phyloP scores from a whole-genome alignment of 2,797 vertebrate species.

The Notamacropus eugenii region DNA sequence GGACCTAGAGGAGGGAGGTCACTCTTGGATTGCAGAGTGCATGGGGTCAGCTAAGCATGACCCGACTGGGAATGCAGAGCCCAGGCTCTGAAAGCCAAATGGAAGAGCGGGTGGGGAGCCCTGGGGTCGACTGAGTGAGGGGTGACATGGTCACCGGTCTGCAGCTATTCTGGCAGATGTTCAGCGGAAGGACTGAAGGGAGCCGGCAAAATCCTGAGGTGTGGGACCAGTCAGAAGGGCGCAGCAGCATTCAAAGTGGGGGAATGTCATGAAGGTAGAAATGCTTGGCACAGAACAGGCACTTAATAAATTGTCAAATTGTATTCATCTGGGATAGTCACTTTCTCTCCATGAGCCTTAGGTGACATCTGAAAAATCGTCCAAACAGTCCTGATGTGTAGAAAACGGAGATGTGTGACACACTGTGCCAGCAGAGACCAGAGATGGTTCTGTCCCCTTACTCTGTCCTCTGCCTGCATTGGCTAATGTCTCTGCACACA shows the following conservation, averaged over 20 bases:
- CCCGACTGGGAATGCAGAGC: background rate
- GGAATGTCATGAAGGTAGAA: too few species aligned
- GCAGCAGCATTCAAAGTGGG: background rate
- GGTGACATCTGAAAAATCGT: background rate
- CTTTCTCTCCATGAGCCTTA: background rate
- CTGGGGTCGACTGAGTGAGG: background rate
- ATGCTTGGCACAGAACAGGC: too few species aligned
- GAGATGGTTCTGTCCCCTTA: background rate
- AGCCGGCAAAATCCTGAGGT: rapidly evolving
- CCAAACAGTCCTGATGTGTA: background rate
- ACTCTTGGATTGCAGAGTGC: background rate
- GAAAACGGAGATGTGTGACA: background rate
- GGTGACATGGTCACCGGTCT: too few species aligned
- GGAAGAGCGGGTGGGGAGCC: background rate
- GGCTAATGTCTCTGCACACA: background rate
- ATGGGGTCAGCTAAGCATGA: background rate
- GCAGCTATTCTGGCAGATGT: background rate
- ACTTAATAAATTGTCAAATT: too few species aligned
- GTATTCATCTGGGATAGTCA: background rate
- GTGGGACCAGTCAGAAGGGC: background rate
- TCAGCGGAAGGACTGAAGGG: background rate
- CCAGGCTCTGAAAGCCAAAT: background rate
- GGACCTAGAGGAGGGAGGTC: too few species aligned
- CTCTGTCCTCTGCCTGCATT: background rate
- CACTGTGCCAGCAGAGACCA: background rate